Evolutionary conservation across 2,113 vertebrate species (phyloP).

Genomic region (Odocoileus hemionus): DNA sequence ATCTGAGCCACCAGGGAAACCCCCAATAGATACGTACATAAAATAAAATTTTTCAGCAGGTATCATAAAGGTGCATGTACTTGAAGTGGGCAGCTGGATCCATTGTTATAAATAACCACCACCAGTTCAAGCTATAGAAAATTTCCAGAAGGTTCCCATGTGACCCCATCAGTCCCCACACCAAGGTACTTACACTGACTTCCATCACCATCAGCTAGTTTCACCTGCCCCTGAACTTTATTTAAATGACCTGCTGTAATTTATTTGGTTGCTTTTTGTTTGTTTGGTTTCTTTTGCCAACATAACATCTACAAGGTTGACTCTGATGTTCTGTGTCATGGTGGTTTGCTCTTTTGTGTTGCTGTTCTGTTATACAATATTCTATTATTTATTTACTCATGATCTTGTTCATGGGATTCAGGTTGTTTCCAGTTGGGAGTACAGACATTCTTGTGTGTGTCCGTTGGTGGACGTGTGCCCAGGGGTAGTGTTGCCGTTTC

Average conservation of each 20-base stretch:
- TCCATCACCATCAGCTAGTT: not conserved
- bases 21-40: not conserved
- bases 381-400: not conserved
- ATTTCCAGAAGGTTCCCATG: not conserved
- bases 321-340: rapidly evolving
- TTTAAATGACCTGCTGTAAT: not conserved
- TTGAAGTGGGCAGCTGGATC: not conserved
- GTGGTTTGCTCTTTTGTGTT: not conserved
- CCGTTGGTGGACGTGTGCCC: not conserved
- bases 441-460: rapidly evolving
- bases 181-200: not conserved
- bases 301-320: not conserved
- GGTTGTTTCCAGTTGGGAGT: not conserved
- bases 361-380: not conserved
- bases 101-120: not conserved
- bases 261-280: not conserved
- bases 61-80: not conserved
- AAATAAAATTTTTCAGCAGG: not conserved
- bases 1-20: not conserved
- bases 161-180: not conserved
- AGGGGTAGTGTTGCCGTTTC: not conserved
- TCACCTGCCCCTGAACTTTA: not conserved
- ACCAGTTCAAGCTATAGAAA: not conserved
- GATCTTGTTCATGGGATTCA: not conserved
- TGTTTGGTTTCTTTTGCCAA: not conserved